Conservation (phyloP, 2,797 vertebrate species). For the Spea hammondii region DNA sequence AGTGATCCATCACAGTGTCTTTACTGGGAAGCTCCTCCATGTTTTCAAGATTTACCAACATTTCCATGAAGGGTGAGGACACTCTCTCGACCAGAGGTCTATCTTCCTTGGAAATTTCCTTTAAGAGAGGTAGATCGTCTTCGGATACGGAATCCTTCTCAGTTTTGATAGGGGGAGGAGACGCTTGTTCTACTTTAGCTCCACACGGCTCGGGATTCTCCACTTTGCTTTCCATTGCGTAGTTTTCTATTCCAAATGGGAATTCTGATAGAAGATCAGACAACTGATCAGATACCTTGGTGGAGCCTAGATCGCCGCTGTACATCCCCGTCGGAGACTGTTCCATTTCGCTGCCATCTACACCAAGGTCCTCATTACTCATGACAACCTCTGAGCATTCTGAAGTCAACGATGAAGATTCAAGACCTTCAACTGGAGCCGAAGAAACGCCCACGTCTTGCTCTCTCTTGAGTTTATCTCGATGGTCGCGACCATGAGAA, state of each 20-base stretch:
- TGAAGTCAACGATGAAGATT: too few species aligned
- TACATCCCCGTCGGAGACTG: not conserved
- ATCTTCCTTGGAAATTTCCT: not conserved
- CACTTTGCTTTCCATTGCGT: slow-evolving; percentile 1
- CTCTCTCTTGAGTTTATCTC: not conserved
- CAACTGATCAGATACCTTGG: slow-evolving; percentile 62
- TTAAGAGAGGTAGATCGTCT: not conserved
- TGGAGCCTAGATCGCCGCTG: not conserved
- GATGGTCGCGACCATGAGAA: not conserved
- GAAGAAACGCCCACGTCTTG: not conserved
- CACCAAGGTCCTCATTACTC: not conserved
- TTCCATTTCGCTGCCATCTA: not conserved
- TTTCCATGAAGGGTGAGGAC: not conserved
- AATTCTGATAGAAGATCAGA: slow-evolving; percentile 69
- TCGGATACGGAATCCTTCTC: not conserved
- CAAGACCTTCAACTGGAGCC: not conserved
- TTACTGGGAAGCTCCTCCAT: slow-evolving; percentile 44
- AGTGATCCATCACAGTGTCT: not conserved
- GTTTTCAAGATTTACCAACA: not conserved
- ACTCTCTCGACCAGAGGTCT: not conserved
- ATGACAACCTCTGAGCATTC: too few species aligned
- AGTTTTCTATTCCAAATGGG: slow-evolving; percentile 69
- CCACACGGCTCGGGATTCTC: not conserved
- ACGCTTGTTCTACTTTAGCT: not conserved
- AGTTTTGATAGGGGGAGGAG: not conserved